Percentiles rank a stretch among this genome's conserved stretches.
These are phyloP conservation scores for Bombyx mandarina DNA, from an alignment of 1,140 invertebrate species.

Conservation along the genomic window DNA sequence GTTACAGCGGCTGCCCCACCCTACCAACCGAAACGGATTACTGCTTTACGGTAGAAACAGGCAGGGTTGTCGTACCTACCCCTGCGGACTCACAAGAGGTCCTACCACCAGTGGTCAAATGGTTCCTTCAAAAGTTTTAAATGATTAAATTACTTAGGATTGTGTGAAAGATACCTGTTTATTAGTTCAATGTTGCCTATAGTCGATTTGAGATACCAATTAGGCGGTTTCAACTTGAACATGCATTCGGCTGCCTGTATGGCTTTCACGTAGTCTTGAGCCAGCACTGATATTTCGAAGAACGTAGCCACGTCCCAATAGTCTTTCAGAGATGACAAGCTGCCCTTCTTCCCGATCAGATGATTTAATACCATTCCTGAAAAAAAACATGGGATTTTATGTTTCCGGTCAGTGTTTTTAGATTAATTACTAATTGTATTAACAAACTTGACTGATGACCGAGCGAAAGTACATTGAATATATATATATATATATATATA, in stretches of 20 bases:
- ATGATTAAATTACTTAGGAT: too few relatives aligned
- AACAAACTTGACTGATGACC: too few relatives aligned
- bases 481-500: too few relatives aligned
- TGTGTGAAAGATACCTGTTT: conserved; percentile 69
- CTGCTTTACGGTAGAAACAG: too few relatives aligned
- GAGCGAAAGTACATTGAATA: too few relatives aligned
- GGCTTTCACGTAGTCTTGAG: conserved; percentile 97
- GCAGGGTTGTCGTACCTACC: too few relatives aligned
- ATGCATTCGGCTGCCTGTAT: conserved; percentile 98
- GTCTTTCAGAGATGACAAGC: conserved; percentile 91
- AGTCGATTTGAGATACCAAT: conserved; percentile 99
- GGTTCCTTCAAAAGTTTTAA: too few relatives aligned
- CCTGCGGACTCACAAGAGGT: too few relatives aligned
- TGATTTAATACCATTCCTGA: conserved; percentile 95
- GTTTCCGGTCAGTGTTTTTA: not conserved
- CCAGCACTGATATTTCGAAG: conserved; percentile 98
- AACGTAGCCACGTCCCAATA: conserved; percentile 99
- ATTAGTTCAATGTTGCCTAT: conserved; percentile 98
- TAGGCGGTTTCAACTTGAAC: conserved; percentile 98
- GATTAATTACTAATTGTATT: too few relatives aligned
- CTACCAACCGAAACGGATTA: too few relatives aligned
- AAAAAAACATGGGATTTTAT: conserved; percentile 19
- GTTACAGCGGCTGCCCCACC: too few relatives aligned
- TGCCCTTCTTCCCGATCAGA: conserved; percentile 98
- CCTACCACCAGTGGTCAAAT: too few relatives aligned